phyloP scores from a whole-genome alignment of 2,888 invertebrate species.

The Epirrhoe alternata region DNA sequence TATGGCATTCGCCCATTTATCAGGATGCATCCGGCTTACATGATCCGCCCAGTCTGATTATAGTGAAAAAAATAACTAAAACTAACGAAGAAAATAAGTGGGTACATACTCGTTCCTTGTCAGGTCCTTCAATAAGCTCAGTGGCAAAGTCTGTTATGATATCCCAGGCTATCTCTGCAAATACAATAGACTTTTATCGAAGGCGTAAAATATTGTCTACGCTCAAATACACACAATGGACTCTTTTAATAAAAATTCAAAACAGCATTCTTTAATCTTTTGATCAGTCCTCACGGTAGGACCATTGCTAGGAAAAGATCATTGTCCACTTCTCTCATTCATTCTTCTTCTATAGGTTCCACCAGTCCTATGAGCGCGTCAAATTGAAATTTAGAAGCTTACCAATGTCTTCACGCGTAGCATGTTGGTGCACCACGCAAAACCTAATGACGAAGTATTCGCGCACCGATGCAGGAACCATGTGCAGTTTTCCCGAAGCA shows the following conservation, averaged over 20 bases:
- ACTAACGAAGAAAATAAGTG: neutral
- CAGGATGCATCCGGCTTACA: no score
- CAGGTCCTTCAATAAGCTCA: constrained; percentile 90
- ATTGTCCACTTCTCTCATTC: no score
- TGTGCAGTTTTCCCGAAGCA: constrained; percentile 97
- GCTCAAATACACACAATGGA: neutral
- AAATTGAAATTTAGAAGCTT: constrained; percentile 28
- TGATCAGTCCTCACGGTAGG: no score
- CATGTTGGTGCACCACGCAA: constrained; percentile 96
- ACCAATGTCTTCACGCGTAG: constrained; percentile 93
- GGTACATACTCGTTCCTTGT: constrained; percentile 84
- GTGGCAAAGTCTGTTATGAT: constrained; percentile 92
- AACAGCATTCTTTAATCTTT: no score
- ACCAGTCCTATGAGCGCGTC: neutral
- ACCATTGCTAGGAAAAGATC: no score
- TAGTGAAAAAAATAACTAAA: neutral
- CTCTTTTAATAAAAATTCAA: neutral
- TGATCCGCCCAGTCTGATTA: no score
- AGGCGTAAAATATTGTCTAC: neutral
- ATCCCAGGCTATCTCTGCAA: constrained; percentile 92
- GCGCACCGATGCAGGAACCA: constrained; percentile 97
- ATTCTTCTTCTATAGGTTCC: no score
- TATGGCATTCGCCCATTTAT: no score
- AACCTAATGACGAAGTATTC: constrained; percentile 97
- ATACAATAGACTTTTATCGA: neutral